Evolutionary conservation across 2,888 invertebrate species (phyloP), one percentile per base, ranked within the genome.

Genomic region (Nineta flava): DNA sequence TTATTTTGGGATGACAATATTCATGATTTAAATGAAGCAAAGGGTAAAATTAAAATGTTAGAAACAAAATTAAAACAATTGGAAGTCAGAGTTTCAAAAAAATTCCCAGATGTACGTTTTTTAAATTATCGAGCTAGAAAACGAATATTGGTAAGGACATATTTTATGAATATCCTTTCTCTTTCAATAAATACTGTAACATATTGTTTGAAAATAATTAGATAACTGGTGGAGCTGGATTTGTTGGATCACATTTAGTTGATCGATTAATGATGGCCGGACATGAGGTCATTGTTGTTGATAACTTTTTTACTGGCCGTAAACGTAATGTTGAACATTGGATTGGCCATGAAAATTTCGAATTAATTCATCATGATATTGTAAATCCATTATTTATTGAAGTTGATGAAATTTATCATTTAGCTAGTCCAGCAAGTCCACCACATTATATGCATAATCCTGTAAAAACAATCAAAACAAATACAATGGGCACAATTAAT

Each of bases 391-490:
- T 99, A 43, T 97, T 87, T 67, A 85, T 97, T 54, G 99, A 99
- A 77, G 95, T 96, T 48, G 87, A 88, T 67, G 87, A 99, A 73
- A 96, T 99, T 61, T 99, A 97, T 67, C 97, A 99, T 66, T 73
- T 99, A 61, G 99, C 99, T 15, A 96, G 96, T 63, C 99, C 99
- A 9, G 99, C 99, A 1, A 95, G 95, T 57, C 99, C 99, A 17
- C 96, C 95, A 0, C 97, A 99, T 71, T 99, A 99, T 64, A 99
- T 99, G 99, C 86, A 88, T 63, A 99, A 99, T 73, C 97, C 99
- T 31, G 96, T 99, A 3, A 99, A 99, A 70, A 99, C 99, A 13
- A 91, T 99, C 56, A 99, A 99, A 69, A 97, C 97, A 1, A 99
- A 99, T 67, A 95, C 97, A 1, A 75, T 99, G 63, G 99, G 90